phyloP scores from a whole-genome alignment of 2,797 vertebrate genomes.

The Ambastaia sidthimunki region DNA sequence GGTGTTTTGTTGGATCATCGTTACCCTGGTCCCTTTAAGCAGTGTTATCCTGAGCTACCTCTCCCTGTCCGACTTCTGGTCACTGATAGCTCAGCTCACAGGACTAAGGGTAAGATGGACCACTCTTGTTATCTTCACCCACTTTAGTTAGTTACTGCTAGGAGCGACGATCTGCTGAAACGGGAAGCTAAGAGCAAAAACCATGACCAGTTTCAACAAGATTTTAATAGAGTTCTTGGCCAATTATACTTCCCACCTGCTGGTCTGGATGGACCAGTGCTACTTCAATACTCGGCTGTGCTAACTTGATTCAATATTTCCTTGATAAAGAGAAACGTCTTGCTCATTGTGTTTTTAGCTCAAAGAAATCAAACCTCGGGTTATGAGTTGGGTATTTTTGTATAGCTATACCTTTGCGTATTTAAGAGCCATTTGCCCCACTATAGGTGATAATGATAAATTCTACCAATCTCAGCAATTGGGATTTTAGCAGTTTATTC shows the following conservation, averaged over 20 bases:
- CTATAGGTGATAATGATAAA: constrained; percentile 89
- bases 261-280: constrained; percentile 84
- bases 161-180: constrained; percentile 87
- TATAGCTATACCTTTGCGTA: constrained; percentile 18
- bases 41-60: not conserved
- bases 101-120: constrained; percentile 77
- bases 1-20: not conserved
- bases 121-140: constrained; percentile 77
- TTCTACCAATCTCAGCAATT: constrained; percentile 92
- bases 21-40: not conserved
- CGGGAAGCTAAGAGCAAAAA: constrained; percentile 87
- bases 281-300: not conserved
- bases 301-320: not conserved
- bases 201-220: constrained; percentile 86
- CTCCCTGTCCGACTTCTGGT: not conserved
- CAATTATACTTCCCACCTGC: constrained; percentile 92
- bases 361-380: no score
- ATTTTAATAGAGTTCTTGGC: constrained; percentile 86
- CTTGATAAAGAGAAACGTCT: not conserved
- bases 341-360: no score
- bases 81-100: constrained; percentile 78
- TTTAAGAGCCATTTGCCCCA: not conserved
- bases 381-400: not conserved
- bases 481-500: constrained; percentile 94
- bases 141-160: constrained; percentile 81